A percentile compares a stretch with the other conserved stretches of the same genome.
These are phyloP conservation scores for Drosophila kanekoi DNA, from an alignment of 2,888 invertebrate species.

Conservation along the genomic window DNA sequence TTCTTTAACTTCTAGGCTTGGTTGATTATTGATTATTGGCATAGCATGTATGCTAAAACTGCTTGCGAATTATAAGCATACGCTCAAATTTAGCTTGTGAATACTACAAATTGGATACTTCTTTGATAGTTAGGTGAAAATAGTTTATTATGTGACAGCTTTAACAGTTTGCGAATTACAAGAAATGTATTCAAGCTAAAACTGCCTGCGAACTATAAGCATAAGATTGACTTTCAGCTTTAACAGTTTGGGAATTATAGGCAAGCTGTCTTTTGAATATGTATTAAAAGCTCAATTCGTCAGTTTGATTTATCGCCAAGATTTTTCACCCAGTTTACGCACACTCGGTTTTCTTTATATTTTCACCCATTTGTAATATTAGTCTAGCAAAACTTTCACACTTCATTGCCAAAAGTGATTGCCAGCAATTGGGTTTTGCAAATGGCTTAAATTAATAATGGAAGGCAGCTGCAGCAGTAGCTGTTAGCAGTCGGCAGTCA, in stretches of 20 bases:
- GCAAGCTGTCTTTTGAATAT: no score
- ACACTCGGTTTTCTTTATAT: not conserved
- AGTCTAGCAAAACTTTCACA: constrained; percentile 57
- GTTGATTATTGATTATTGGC: no score
- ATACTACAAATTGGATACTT: no score
- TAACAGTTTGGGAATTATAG: constrained; percentile 1
- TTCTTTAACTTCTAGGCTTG: no score
- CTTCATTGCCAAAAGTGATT: constrained; percentile 51
- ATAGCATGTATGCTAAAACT: no score
- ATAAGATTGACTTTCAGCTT: not conserved
- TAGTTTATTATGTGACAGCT: not conserved
- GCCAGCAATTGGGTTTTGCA: constrained; percentile 46
- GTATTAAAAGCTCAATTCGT: no score
- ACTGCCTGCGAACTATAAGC: not conserved
- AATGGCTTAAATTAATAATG: constrained; percentile 41
- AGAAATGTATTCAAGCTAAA: not conserved
- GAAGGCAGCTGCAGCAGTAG: constrained; percentile 26
- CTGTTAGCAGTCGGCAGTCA: not conserved
- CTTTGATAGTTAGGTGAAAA: not conserved
- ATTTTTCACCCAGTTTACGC: not conserved
- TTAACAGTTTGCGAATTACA: not conserved
- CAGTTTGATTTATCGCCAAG: not conserved
- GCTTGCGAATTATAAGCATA: not conserved
- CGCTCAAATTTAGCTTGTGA: not conserved
- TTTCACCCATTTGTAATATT: constrained; percentile 16